Base-by-base conservation (phyloP, 2,888 invertebrate genomes). In the Drosophila kuntzei region DNA sequence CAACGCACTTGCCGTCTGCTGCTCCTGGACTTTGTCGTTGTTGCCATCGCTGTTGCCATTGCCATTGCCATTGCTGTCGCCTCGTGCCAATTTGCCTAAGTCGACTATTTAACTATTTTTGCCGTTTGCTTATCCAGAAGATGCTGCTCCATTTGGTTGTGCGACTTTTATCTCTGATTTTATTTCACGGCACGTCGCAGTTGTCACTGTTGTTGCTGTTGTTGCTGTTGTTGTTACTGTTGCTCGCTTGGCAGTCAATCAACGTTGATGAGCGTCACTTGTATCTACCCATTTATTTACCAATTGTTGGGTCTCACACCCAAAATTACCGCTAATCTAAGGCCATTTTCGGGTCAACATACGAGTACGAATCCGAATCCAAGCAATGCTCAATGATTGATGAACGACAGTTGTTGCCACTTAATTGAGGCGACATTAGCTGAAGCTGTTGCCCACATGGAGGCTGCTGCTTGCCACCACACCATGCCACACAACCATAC, bases 71-170 rank as follows among this genome's bases (percentile, higher is more conserved):
- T 72, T 76, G 63, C 68, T 53, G 51, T 32, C 72, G 66, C 61
- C 75, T 67, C 78, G 70, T 72, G 87, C 81, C 85, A 84, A 84
- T 82, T 82, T 82, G 87, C 87, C 82, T 86, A 83, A 83, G 88
- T 85, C 76, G 86, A 68, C 82, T 82, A 71, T 82, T 87, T 82
- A 85, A 74, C 88, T 83, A 85, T 82, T 83, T 88, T 77, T 77
- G 86, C 79, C 78, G 54, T 75, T 71, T 64, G 36, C 57, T 47
- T 58, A 65, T 49, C 62, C 53, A 64, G 64, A 43, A 73, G 75
- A 76, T 76, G 86, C 68, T 83, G 87, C 83, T 87, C 81, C 75
- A 80, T 80, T 89, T 80, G 79, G 71, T 68, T 60, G 66, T 64
- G 74, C 68, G 67, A 65, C 68, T 70, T 60, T 43, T 59, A 41